Evolutionary conservation across 2,888 invertebrate species (phyloP).

Genomic region (Stenodera caucasica): DNA sequence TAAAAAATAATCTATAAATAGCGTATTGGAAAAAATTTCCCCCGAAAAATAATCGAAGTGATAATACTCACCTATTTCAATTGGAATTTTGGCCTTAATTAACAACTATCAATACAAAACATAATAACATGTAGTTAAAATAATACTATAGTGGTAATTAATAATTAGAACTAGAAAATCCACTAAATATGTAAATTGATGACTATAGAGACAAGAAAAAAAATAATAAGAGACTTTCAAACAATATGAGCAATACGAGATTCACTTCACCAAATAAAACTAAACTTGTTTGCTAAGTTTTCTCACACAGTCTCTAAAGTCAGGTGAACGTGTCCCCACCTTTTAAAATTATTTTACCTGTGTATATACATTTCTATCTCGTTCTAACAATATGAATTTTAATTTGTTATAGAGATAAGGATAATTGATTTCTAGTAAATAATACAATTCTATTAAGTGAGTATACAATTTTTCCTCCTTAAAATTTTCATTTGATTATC

Average conservation of each 20-base stretch:
- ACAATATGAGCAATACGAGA: conserved; percentile 7
- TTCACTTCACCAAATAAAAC: conserved; percentile 22
- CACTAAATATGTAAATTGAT: background rate
- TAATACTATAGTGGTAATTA: too few species aligned
- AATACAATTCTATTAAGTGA: background rate
- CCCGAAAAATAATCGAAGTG: too few species aligned
- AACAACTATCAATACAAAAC: background rate
- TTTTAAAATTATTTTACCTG: conserved; percentile 3
- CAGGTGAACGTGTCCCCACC: conserved; percentile 24
- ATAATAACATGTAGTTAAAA: background rate
- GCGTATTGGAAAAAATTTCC: too few species aligned
- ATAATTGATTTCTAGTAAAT: background rate
- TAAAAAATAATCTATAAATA: too few species aligned
- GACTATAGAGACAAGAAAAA: conserved; percentile 1
- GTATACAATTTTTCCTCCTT: background rate
- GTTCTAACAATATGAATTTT: background rate
- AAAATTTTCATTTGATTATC: too few species aligned
- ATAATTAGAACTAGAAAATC: background rate
- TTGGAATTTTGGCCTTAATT: background rate
- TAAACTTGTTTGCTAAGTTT: conserved; percentile 22
- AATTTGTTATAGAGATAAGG: background rate
- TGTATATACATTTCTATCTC: background rate
- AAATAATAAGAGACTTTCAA: background rate
- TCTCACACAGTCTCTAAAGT: conserved; percentile 20
- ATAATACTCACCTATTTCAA: background rate